Evolutionary conservation across 1,140 invertebrate species (phyloP).

Genomic region (Trachymyrmex cornetzi): DNA sequence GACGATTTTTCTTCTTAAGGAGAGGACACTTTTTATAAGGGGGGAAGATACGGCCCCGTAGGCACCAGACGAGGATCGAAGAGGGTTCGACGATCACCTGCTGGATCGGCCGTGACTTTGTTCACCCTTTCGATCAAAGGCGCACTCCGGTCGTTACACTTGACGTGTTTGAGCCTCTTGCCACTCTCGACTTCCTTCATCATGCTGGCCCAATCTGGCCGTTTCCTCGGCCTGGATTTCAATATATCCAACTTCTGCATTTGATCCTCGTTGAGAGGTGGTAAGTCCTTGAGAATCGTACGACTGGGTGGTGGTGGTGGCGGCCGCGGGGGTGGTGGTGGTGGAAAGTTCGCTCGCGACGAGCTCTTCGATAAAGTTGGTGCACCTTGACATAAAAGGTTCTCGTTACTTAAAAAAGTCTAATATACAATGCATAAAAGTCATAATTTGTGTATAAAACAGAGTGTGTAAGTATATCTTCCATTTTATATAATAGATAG

Average conservation of each 20-base stretch:
- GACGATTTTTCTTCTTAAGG: conserved; percentile 2
- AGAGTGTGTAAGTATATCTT: not conserved
- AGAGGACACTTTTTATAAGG: conserved; percentile 22
- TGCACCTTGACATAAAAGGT: conserved; percentile 77
- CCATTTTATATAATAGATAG: not conserved
- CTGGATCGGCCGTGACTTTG: conserved; percentile 87
- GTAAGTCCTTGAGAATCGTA: conserved; percentile 84
- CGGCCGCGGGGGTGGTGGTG: conserved; percentile 90
- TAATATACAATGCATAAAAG: not conserved
- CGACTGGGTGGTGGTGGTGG: conserved; percentile 90
- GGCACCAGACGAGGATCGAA: conserved; percentile 61
- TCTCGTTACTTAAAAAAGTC: conserved; percentile 34
- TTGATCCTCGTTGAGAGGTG: conserved; percentile 86
- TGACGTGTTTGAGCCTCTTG: conserved; percentile 92
- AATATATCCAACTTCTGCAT: conserved; percentile 89
- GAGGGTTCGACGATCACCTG: conserved; percentile 84
- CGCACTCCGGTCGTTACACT: conserved; percentile 93
- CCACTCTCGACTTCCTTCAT: conserved; percentile 95
- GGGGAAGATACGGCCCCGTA: conserved; percentile 36
- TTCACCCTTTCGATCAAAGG: conserved; percentile 87
- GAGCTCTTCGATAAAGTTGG: conserved; percentile 85
- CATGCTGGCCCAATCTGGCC: conserved; percentile 95
- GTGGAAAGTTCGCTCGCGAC: conserved; percentile 85
- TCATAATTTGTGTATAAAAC: conserved; percentile 1
- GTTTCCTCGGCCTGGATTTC: conserved; percentile 91